Evolutionary conservation across 2,888 invertebrate species (phyloP), one percentile per base, ranked within the genome.

Genomic region (Lasioglossum leucozonium): DNA sequence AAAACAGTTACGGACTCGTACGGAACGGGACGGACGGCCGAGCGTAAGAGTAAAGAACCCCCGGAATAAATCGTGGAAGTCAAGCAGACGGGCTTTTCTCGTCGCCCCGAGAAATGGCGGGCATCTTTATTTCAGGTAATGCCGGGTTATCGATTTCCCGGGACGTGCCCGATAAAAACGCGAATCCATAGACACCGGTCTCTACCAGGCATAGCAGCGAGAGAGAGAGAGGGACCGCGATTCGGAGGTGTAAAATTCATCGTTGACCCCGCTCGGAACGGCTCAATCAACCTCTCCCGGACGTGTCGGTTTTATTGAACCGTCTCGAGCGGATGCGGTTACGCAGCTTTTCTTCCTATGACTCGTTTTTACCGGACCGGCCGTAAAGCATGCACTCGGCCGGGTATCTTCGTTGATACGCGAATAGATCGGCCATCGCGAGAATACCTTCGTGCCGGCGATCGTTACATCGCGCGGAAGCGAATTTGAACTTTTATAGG

Each of bases 241-340:
- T 55, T 74, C 65, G 44, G 18, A 58, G 73, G 82, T 82, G 81
- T 74, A 80, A 82, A 82, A 82, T 80, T 82, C 69, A 47, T 81
- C 82, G 81, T 80, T 82, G 81, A 58, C 81, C 74, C 26, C 26
- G 40, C 37, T 40, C 72, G 47, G 18, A 58, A 44, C 73, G 30
- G 22, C 42, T 71, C 67, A 37, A 58, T 74, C 81, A 81, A 51
- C 22, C 11, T 34, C 26, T 22, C 34, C 18, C 18, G 77, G 40
- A 26, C 72, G n/a, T 51, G 37, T 62, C 65, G 47, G 44, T 71
- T 74, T 74, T 47, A 80, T 73, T 30, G 81, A 47, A 42, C 34
- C 51, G 51, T 81, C 67, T 80, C 26, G 44, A 74, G 30, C n/a
- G 11, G 55, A 74, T 55, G n/a, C 55, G 22, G 42, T 47, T 74